Base-by-base conservation (phyloP, 2,797 vertebrate genomes). In the Danio choprae region DNA sequence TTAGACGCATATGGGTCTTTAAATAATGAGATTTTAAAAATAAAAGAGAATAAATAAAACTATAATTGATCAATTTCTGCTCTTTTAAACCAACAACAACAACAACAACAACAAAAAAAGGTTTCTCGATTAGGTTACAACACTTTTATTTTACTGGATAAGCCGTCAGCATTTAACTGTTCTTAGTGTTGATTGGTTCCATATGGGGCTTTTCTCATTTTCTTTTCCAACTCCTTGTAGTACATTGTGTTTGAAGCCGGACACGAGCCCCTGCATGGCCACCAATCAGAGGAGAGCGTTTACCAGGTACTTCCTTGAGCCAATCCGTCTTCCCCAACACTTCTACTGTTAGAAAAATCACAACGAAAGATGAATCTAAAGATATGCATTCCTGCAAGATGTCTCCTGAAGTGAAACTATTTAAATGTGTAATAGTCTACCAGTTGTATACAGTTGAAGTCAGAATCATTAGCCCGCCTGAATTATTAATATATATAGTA, bases 201-300 rank as follows among this genome's bases (percentile, higher is more conserved):
- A 59, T 55, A 43, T 72, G 60, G 69, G 75, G 75, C 72, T 18
- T 78, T 77, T 85, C 83, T 87, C 50, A 77, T 46, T 81, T 79
- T 83, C 46, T 79, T 69, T 80, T 89, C 88, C 89, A 82, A 63
- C 81, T 75, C 89, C 92, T 90, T 92, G 91, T 97, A 98, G 98
- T 99, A 99, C 95, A 99, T 99, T 97, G 98, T 99, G 93, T 99
- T 99, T 97, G 98, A 99, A 96, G 98, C 97, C 92, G 98, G 97
- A 97, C 97, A 98, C 81, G 97, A 99, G 93, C 96, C 97, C 88
- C 97, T 97, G 93, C 96, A 94, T 95, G 96, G 98, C 91, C 92
- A 90, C 89, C 96, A 98, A 92, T 97, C 91, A 88, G 98, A 99
- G 94, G 98, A 99, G 94, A 99, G 96, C 96, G 95, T 98, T 96